phyloP scores from a whole-genome alignment of 1,140 invertebrate species.

The Dufourea novaeangliae region DNA sequence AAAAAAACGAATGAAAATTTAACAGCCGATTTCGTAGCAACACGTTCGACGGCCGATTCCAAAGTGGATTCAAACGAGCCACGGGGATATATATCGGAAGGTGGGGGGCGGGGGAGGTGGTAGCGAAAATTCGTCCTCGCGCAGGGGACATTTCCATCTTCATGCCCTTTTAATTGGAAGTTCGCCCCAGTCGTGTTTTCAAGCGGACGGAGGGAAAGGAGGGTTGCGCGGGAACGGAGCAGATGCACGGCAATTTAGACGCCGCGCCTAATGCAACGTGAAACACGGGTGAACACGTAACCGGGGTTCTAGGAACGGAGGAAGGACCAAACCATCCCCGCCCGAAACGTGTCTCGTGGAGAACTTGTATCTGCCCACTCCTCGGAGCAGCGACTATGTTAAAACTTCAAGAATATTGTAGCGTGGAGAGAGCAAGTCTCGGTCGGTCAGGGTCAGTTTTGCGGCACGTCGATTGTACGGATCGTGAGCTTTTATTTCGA shows the following conservation, averaged over 20 bases:
- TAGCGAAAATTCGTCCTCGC: background rate
- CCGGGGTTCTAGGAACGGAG: background rate
- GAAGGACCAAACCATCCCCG: background rate
- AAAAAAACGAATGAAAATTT: conserved; percentile 19
- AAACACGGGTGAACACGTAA: conserved; percentile 1
- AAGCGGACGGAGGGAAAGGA: no score
- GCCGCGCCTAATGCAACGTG: background rate
- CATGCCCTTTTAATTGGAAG: conserved; percentile 31
- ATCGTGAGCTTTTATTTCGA: no score
- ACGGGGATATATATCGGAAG: no score
- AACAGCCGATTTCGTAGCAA: conserved; percentile 5
- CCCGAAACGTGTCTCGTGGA: conserved; percentile 11
- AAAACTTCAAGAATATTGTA: no score
- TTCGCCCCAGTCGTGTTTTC: background rate
- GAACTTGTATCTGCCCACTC: background rate
- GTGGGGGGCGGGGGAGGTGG: no score
- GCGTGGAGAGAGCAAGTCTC: no score
- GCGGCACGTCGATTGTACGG: no score
- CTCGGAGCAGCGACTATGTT: no score
- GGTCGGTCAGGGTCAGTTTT: no score
- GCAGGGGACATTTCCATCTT: conserved; percentile 18
- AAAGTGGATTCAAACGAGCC: conserved; percentile 15
- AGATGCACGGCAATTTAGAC: conserved; percentile 28
- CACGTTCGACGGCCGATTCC: conserved; percentile 7
- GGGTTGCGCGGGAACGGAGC: conserved; percentile 22